Evolutionary conservation across 2,797 vertebrate genomes (phyloP).

Genomic region (Chiroxiphia lanceolata): DNA sequence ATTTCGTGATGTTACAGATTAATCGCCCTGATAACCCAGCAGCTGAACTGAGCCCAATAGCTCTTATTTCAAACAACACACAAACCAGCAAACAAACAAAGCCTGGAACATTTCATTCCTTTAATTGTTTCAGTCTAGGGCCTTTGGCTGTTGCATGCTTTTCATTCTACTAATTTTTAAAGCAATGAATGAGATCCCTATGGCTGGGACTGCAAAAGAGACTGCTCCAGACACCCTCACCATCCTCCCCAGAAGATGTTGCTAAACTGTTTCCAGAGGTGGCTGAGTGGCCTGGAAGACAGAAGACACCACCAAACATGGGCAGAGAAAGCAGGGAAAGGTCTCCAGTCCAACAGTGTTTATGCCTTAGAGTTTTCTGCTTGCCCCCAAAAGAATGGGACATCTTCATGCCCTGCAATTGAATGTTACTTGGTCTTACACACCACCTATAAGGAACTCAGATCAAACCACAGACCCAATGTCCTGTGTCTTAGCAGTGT

Average conservation of each 20-base stretch:
- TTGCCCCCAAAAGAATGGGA: background rate
- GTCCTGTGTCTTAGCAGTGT: background rate
- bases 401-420: background rate
- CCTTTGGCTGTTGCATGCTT: background rate
- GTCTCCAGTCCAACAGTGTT: background rate
- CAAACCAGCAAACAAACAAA: constrained; percentile 16
- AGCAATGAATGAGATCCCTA: background rate
- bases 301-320: background rate
- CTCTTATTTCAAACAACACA: constrained; percentile 24
- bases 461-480: background rate
- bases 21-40: background rate
- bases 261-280: background rate
- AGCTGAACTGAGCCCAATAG: background rate
- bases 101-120: background rate
- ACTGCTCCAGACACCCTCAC: background rate
- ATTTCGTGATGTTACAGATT: background rate
- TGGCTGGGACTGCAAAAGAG: background rate
- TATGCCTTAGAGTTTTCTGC: background rate
- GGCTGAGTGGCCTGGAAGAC: background rate
- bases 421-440: background rate
- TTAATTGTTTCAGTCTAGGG: background rate
- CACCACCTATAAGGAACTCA: background rate
- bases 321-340: background rate
- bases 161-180: constrained; percentile 7
- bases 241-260: background rate